A percentile compares a stretch with the other conserved stretches of the same genome.
Evolutionary conservation across 30 jellyfish, hydroid and myxozoan species (phyloP).

Genomic region (Hydractinia echinata): DNA sequence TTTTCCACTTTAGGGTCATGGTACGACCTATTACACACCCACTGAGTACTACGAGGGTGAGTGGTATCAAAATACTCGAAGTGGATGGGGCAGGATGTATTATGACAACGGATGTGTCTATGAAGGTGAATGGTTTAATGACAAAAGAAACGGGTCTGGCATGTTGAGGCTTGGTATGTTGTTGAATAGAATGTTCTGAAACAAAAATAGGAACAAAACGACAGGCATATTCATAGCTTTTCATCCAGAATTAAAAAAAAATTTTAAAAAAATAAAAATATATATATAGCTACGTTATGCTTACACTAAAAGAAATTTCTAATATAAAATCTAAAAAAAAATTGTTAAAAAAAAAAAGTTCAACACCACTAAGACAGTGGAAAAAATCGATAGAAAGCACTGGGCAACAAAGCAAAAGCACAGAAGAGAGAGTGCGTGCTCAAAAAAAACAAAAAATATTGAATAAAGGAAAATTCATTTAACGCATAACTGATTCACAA

Average conservation of each 20-base stretch:
- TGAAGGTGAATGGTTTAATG: slow-evolving; percentile 95
- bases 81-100: slow-evolving; percentile 99
- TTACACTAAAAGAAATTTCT: no score
- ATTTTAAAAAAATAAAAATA: not conserved
- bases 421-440: no score
- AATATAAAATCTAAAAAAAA: no score
- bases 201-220: not conserved
- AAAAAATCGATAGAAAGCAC: no score
- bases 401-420: no score
- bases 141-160: slow-evolving; percentile 87
- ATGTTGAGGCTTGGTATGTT: slow-evolving; percentile 74
- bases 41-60: slow-evolving; percentile 89
- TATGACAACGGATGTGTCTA: slow-evolving; percentile 72
- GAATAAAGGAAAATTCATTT: no score
- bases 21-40: slow-evolving; percentile 68
- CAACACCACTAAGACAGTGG: no score
- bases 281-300: no score
- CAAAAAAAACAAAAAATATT: no score
- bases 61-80: slow-evolving; percentile 73
- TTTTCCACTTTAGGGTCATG: slow-evolving; percentile 75
- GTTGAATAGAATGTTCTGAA: not conserved
- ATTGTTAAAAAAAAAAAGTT: no score
- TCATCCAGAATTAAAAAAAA: not conserved
- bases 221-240: not conserved
- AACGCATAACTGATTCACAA: no score